A percentile compares a stretch with the other conserved stretches of the same genome.
phyloP scores from a whole-genome alignment of 1,140 invertebrate genomes.

The Drosophila sp. region DNA sequence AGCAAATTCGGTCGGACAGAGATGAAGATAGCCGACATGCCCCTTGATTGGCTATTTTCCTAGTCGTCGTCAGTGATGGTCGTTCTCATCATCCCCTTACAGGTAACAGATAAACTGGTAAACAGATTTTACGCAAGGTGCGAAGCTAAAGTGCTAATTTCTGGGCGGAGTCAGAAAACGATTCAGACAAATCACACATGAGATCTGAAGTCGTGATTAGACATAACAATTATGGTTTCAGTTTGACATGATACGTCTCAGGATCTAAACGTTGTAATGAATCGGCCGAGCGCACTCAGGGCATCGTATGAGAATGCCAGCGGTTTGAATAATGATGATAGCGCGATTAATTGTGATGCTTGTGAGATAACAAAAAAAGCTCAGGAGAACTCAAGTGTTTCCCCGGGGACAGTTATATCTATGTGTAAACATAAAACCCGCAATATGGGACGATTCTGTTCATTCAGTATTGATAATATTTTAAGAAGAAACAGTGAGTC shows the following conservation, averaged over 20 bases:
- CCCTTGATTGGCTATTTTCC: conserved; percentile 36
- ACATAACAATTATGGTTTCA: conserved; percentile 25
- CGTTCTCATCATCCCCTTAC: conserved; percentile 28
- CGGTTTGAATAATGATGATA: conserved; percentile 6
- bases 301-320: not conserved
- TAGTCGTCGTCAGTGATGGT: conserved; percentile 10
- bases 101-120: not conserved
- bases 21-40: conserved; percentile 17
- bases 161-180: conserved; percentile 40
- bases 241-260: conserved; percentile 26
- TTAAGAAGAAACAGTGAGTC: conserved; percentile 27
- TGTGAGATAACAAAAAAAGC: conserved; percentile 17
- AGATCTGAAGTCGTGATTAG: conserved; percentile 13
- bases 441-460: conserved; percentile 5
- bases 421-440: conserved; percentile 5
- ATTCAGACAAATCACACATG: conserved; percentile 25
- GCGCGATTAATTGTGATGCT: not conserved
- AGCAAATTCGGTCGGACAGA: conserved; percentile 21
- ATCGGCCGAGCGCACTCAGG: conserved; percentile 9
- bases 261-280: conserved; percentile 33
- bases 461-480: conserved; percentile 55
- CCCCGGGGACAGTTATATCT: not conserved
- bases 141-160: conserved; percentile 39
- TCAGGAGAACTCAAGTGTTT: not conserved
- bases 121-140: not conserved